Evolutionary conservation across 2,113 vertebrate genomes (phyloP), one percentile per base, ranked within the genome.

Genomic region (Solea solea): DNA sequence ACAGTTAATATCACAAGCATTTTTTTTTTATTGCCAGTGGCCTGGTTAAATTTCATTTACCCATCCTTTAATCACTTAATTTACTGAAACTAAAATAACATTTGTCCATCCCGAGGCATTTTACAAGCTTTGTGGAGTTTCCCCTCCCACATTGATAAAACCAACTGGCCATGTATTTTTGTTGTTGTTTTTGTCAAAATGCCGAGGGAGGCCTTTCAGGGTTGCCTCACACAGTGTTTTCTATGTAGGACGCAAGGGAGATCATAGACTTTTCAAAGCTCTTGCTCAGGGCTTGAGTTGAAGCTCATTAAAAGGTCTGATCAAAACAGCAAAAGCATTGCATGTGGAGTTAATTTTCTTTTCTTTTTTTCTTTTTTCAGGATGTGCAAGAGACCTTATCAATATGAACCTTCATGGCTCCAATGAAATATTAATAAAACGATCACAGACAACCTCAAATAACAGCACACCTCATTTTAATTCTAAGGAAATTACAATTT

Each of bases 241-340:
- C 62, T 55, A 52, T 34, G 0, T 48, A 62, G 54, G 64, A 78
- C 8, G 56, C 25, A 65, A 61, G 34, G 66, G 58, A 66, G 65
- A 87, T 79, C 34, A 74, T 50, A 80, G 65, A 56, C 42, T 68
- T 73, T 76, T 82, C 54, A 82, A 81, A 84, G 59, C 71, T 73
- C 66, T 66, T 53, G 83, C 88, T 85, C 51, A 54, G 60, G 84
- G 84, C 85, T 64, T 65, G 42, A 58, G 60, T 90, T 86, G 74
- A 78, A 89, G 63, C 83, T 90, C 73, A 90, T 91, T 92, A 93
- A 82, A 86, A 89, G 85, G 80, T 81, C 87, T 83, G 87, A 92
- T 92, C 74, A 86, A 90, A 87, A 82, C 25, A 59, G 74, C 66
- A 87, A 82, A 16, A 59, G 74, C 66, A 72, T 71, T 80, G 82